A percentile compares a stretch with the other conserved stretches of the same genome.
phyloP scores from a whole-genome alignment of 2,888 invertebrate genomes.

The Cantharis flavilabris region DNA sequence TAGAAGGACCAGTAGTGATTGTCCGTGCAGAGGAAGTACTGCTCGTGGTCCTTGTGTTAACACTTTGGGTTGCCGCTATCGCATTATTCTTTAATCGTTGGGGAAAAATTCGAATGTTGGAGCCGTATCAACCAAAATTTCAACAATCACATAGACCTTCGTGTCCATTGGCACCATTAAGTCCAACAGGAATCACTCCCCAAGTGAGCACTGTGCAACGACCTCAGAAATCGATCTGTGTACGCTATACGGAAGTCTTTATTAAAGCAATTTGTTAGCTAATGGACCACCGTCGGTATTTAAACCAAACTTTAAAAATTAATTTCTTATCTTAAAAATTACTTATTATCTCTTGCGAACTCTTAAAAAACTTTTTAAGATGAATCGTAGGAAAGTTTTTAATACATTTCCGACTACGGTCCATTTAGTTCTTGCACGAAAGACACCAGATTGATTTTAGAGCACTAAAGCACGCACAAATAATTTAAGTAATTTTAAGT shows the following conservation, averaged over 20 bases:
- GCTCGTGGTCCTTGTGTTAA: constrained; percentile 81
- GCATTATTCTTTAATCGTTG: constrained; percentile 91
- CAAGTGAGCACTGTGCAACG: constrained; percentile 52
- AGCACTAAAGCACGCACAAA: neutral
- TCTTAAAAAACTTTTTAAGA: neutral
- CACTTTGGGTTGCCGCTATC: constrained; percentile 88
- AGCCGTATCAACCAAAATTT: constrained; percentile 89
- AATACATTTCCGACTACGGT: neutral
- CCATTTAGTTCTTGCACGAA: neutral
- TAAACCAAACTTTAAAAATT: neutral
- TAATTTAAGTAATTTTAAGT: neutral
- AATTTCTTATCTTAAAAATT: neutral
- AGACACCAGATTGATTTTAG: constrained; percentile 1
- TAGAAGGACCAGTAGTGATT: constrained; percentile 53
- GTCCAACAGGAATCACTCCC: constrained; percentile 49
- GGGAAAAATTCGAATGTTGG: constrained; percentile 92
- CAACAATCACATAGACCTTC: constrained; percentile 79
- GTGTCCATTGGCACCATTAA: constrained; percentile 64
- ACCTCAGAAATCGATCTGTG: constrained; percentile 31
- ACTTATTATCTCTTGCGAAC: neutral
- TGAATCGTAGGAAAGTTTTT: neutral
- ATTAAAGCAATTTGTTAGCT: constrained; percentile 2
- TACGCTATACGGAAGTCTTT: constrained; percentile 21
- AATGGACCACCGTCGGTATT: neutral
- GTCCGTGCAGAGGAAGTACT: constrained; percentile 85